Evolutionary conservation across 2,888 invertebrate genomes (phyloP), one percentile per base, ranked within the genome.

Genomic region (Cremastinae sp.): DNA sequence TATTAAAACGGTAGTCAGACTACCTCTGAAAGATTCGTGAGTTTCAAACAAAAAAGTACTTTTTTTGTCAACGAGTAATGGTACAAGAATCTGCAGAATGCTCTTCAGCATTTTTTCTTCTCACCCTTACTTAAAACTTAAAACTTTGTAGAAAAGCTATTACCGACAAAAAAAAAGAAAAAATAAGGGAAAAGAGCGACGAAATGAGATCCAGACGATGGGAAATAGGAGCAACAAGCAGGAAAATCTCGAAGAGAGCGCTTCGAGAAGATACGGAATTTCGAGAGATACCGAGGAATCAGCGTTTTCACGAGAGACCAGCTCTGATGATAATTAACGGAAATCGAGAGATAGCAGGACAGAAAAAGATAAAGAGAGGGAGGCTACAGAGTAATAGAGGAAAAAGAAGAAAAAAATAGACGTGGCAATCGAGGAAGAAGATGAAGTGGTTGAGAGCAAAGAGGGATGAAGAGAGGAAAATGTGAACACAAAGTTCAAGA

Each of bases 261-360:
- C 43, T 20, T 14, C 56, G 49, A 14, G 22, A 38, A 49, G 56
- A 56, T 41, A 38, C 28, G 58, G 20, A 56, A 56, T 72, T 41
- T 38, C 28, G 28, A 28, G 51, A 53, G 49, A 45, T 64, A 64
- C 68, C 58, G 53, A 69, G 14, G 70, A 76, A 73, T 73, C 76
- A 76, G 72, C 76, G 69, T 73, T 73, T 76, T 73, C 73, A 45
- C 58, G 64, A 70, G 51, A 61, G 53, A 28, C 2, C 28, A 2
- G 28, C 5, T 28, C 14, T 70, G 73, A 76, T 65, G 76, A 76
- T 76, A 76, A 76, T 72, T 76, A 69, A 72, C 69, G 73, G 53
- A 36, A 68, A 64, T 68, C 53, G 41, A 28, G 51, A 47, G 69
- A 53, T 38, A 14, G 12, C 18, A 53, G 28, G 18, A 22, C 22